Percentiles rank a stretch among this genome's conserved stretches.
phyloP scores from a whole-genome alignment of 2,888 invertebrate genomes.

The Metopia argyrocephala region DNA sequence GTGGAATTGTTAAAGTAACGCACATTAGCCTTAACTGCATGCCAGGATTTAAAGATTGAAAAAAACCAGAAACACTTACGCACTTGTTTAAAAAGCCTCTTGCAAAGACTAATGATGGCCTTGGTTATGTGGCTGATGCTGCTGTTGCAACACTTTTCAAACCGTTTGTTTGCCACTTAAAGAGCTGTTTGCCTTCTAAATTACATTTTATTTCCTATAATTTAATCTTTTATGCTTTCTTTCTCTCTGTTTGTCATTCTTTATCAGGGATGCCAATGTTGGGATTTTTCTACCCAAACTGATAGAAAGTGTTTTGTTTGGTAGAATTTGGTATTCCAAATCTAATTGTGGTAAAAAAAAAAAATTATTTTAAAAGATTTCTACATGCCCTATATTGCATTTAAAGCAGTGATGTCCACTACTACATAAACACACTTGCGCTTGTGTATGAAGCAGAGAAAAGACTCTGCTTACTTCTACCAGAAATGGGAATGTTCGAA shows the following conservation, averaged over 20 bases:
- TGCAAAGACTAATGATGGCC: slow-evolving; percentile 10
- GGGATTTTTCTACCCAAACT: too few relatives aligned
- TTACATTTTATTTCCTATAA: slow-evolving; percentile 52
- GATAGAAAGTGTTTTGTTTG: too few relatives aligned
- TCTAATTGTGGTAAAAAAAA: too few relatives aligned
- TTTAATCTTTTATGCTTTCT: slow-evolving; percentile 23
- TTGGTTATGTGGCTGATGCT: neutral
- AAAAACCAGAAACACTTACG: slow-evolving; percentile 8
- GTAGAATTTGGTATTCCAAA: too few relatives aligned
- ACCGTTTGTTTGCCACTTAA: slow-evolving; percentile 44
- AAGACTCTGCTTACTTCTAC: too few relatives aligned
- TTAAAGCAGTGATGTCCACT: too few relatives aligned
- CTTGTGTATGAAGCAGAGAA: too few relatives aligned
- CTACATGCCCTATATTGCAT: too few relatives aligned
- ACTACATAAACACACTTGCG: too few relatives aligned
- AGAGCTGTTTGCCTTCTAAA: slow-evolving; percentile 56
- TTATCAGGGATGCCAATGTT: too few relatives aligned
- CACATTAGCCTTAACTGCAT: slow-evolving; percentile 40
- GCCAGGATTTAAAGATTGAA: slow-evolving; percentile 22
- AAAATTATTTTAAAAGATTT: too few relatives aligned
- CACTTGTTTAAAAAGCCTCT: slow-evolving; percentile 58
- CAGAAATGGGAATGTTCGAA: too few relatives aligned
- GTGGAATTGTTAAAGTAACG: neutral
- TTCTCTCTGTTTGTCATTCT: slow-evolving; percentile 4
- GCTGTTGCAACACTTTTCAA: slow-evolving; percentile 7